These are phyloP conservation scores for Dendrolimus kikuchii DNA, from an alignment of 1,140 invertebrate genomes.

Conservation along the genomic window DNA sequence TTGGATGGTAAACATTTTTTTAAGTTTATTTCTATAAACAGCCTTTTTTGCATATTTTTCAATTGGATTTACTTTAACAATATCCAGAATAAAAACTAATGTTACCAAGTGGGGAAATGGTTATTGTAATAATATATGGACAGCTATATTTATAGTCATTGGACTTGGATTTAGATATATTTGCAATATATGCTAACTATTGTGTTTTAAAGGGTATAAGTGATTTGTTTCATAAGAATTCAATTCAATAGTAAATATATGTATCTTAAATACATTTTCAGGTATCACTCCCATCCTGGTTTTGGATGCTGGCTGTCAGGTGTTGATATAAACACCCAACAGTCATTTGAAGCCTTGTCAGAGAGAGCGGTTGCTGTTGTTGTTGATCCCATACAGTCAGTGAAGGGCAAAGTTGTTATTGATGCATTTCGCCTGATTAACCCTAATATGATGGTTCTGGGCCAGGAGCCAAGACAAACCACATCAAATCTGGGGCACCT, in stretches of 20 bases:
- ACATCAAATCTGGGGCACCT: constrained; percentile 99
- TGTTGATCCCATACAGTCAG: constrained; percentile 99
- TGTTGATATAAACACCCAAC: constrained; percentile 99
- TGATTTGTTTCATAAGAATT: no score
- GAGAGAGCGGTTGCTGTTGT: constrained; percentile 99
- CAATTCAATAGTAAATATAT: no score
- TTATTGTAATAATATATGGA: no score
- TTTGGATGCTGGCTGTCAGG: constrained; percentile 99
- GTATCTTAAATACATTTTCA: constrained; percentile 23
- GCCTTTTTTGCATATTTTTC: no score
- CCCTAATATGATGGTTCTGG: constrained; percentile 99
- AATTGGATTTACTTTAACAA: no score
- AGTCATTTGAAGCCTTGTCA: constrained; percentile 98
- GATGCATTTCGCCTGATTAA: constrained; percentile 98
- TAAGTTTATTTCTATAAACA: not conserved
- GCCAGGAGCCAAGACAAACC: constrained; percentile 98
- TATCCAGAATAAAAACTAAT: no score
- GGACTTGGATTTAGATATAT: no score
- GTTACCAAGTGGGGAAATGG: no score
- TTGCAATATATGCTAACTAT: no score
- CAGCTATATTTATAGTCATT: no score
- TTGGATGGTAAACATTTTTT: constrained; percentile 85
- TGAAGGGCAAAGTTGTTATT: constrained; percentile 97
- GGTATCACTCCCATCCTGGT: constrained; percentile 98
- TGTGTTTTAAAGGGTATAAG: no score